Percentiles rank a stretch among this genome's conserved stretches.
These are phyloP conservation scores for Cisticola juncidis DNA, from an alignment of 2,113 vertebrate species.

Conservation along the genomic window DNA sequence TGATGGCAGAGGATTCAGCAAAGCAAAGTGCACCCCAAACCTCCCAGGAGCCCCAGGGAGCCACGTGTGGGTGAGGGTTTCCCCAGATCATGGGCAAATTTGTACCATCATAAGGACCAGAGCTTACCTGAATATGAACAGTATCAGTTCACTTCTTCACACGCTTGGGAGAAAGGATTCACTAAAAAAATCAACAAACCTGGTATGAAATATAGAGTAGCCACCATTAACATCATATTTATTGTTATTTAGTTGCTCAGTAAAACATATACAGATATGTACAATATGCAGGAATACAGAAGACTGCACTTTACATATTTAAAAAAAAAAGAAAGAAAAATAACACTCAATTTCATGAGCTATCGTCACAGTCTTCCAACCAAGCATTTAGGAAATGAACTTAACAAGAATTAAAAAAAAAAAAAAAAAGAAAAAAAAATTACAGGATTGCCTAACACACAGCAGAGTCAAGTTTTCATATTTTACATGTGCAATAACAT, in stretches of 20 bases:
- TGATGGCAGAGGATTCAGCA: background rate
- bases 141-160: fast-evolving
- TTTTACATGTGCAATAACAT: constrained; percentile 99
- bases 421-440: constrained; percentile 77
- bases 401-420: constrained; percentile 82
- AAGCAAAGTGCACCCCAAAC: background rate
- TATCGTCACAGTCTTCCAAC: constrained; percentile 96
- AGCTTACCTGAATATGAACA: background rate
- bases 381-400: constrained; percentile 92
- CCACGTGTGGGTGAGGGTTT: background rate
- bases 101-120: fast-evolving
- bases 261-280: constrained; percentile 99
- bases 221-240: constrained; percentile 99
- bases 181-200: background rate
- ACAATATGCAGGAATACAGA: constrained; percentile 99
- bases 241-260: constrained; percentile 99
- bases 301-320: constrained; percentile 99
- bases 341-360: constrained; percentile 90
- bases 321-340: constrained; percentile 80
- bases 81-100: fast-evolving
- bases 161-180: background rate
- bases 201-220: constrained; percentile 41
- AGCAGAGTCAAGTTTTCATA: constrained; percentile 90
- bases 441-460: constrained; percentile 98
- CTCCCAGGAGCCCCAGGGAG: background rate